Conservation (phyloP, 2,113 vertebrate genomes). For the Cepphus grylle region DNA sequence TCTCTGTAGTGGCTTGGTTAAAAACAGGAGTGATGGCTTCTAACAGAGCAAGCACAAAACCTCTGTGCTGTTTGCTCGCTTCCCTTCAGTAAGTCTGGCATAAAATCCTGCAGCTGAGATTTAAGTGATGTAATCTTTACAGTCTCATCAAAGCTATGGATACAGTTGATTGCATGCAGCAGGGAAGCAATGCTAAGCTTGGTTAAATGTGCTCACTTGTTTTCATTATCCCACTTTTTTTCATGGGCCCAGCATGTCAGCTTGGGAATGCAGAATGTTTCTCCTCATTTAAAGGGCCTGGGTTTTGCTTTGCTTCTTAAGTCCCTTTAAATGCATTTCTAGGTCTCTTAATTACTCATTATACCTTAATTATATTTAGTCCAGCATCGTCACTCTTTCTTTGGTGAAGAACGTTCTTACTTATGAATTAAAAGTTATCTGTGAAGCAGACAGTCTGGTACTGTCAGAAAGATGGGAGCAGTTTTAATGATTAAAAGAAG, state of each 20-base stretch:
- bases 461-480: neutral
- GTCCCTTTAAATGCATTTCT: neutral
- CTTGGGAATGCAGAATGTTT: neutral
- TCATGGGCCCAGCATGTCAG: neutral
- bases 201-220: neutral
- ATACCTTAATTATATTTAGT: neutral
- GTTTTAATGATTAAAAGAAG: slow-evolving; percentile 12
- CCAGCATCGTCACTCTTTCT: neutral
- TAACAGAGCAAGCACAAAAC: rapidly evolving
- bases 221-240: neutral
- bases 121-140: neutral
- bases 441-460: slow-evolving; percentile 19
- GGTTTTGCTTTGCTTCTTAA: neutral
- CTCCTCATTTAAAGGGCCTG: neutral
- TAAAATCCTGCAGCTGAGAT: neutral
- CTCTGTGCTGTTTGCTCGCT: rapidly evolving
- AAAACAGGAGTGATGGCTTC: rapidly evolving
- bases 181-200: neutral
- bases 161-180: neutral
- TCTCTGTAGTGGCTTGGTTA: no score
- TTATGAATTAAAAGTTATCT: slow-evolving; percentile 47
- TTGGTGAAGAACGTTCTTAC: slow-evolving; percentile 8
- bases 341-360: neutral
- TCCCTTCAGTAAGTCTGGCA: neutral
- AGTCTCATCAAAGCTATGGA: neutral